These are phyloP conservation scores for Phainopepla nitens DNA, from an alignment of 2,113 vertebrate genomes.

Conservation along the genomic window DNA sequence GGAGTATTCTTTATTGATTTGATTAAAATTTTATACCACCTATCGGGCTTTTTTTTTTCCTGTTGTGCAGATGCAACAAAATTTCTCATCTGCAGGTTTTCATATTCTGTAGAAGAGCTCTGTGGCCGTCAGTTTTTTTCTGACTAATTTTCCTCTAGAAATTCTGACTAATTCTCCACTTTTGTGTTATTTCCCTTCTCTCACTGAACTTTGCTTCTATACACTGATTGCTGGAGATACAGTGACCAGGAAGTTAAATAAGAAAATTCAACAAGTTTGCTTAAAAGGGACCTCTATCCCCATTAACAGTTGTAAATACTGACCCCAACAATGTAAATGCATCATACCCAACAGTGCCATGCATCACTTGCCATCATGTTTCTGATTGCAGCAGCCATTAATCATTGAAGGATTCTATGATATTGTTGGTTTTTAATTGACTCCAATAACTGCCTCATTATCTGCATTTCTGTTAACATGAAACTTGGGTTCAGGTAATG, in stretches of 20 bases:
- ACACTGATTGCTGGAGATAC: background rate
- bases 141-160: too few species aligned
- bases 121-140: background rate
- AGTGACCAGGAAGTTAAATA: background rate
- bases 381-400: background rate
- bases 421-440: background rate
- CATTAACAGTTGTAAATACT: background rate
- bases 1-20: background rate
- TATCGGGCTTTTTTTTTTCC: background rate
- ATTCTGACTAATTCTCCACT: background rate
- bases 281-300: background rate
- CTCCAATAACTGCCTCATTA: background rate
- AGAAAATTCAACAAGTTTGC: background rate
- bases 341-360: background rate
- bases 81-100: background rate
- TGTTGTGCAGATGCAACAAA: background rate
- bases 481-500: background rate
- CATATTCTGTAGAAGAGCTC: background rate
- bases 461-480: background rate
- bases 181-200: background rate
- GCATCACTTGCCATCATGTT: background rate
- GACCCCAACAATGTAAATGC: too few species aligned
- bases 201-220: background rate
- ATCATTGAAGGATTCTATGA: background rate
- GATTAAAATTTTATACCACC: background rate